Evolutionary conservation across 2,113 vertebrate species (phyloP).

Genomic region (Phycodurus eques): DNA sequence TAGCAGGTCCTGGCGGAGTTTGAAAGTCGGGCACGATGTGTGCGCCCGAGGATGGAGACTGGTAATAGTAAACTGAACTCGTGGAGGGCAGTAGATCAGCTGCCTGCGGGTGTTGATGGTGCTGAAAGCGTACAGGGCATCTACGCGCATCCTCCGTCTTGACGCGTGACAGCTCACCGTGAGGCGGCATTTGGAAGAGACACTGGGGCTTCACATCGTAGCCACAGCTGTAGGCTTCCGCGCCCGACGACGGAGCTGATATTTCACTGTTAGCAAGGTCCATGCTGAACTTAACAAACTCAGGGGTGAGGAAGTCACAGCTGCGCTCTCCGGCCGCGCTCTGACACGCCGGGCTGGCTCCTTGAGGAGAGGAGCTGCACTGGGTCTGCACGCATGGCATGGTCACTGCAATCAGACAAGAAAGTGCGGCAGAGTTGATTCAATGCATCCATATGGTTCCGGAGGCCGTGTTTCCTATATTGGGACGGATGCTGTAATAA

Average conservation of each 20-base stretch:
- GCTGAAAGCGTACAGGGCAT: slow-evolving; percentile 81
- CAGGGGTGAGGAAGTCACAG: slow-evolving; percentile 95
- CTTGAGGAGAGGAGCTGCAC: slow-evolving; percentile 94
- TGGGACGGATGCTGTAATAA: too few species aligned
- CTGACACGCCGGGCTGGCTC: slow-evolving; percentile 94
- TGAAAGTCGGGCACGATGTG: slow-evolving; percentile 79
- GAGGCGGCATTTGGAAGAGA: slow-evolving; percentile 91
- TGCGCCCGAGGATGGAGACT: slow-evolving; percentile 83
- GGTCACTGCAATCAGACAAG: slow-evolving; percentile 69
- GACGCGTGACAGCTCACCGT: slow-evolving; percentile 85
- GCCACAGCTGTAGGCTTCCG: slow-evolving; percentile 84
- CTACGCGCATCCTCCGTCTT: slow-evolving; percentile 92
- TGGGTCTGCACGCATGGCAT: slow-evolving; percentile 99
- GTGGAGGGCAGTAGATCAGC: slow-evolving; percentile 86
- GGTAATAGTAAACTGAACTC: slow-evolving; percentile 91
- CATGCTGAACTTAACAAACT: slow-evolving; percentile 99
- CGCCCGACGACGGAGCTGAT: slow-evolving; percentile 79
- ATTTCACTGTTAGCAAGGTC: slow-evolving; percentile 97
- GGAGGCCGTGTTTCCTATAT: too few species aligned
- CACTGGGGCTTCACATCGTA: slow-evolving; percentile 95
- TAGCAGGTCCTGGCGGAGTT: slow-evolving; percentile 73
- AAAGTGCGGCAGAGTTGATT: background rate
- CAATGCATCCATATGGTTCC: background rate
- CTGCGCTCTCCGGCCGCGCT: slow-evolving; percentile 86
- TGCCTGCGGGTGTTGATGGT: slow-evolving; percentile 72